Evolutionary conservation across 2,888 invertebrate genomes (phyloP), one percentile per base, ranked within the genome.

Genomic region (Rotaria macrura): DNA sequence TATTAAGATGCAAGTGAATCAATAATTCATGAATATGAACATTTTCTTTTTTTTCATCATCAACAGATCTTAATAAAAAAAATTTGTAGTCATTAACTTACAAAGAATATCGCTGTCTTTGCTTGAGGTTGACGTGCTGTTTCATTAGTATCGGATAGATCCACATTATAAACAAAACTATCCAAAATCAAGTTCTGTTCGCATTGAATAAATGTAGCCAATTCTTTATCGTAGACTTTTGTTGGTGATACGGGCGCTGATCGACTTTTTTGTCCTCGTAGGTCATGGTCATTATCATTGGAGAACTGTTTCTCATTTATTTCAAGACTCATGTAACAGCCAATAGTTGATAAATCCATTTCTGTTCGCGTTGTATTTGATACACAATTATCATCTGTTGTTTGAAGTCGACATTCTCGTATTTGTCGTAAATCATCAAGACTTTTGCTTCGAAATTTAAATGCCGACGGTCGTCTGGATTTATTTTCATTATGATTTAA

Each of bases 131-230:
- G 65, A 17, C 34, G 34, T 20, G 20, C 14, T 20, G 17, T 65
- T 38, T 65, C 34, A 34, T 65, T 34, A 17, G 34, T 20, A 79
- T 79, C n/a, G 6, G 79, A 79, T 25, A 79, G 43, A 79, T 79
- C 79, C 5, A 79, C 20, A 43, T 23, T 79, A 79, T 79, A 79
- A 79, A 79, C 43, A 79, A 79, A 79, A 43, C 79, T 12, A 65
- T 65, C 65, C 34, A 34, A 1, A 4, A 65, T 34, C 38, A 38
- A 34, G 34, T 65, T 34, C 20, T 57, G 55, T n/a, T 79, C 79
- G n/a, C 79, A 43, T 79, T 79, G 79, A n/a, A 79, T 25, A 43
- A 79, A 79, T 10, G 79, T n/a, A 43, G 79, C 79, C 43, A 79
- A 79, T 79, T 79, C 79, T n/a, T 23, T n/a, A 43, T 79, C 79